Base-by-base conservation (phyloP, 2,113 vertebrate species). In the Seriola rivoliana region DNA sequence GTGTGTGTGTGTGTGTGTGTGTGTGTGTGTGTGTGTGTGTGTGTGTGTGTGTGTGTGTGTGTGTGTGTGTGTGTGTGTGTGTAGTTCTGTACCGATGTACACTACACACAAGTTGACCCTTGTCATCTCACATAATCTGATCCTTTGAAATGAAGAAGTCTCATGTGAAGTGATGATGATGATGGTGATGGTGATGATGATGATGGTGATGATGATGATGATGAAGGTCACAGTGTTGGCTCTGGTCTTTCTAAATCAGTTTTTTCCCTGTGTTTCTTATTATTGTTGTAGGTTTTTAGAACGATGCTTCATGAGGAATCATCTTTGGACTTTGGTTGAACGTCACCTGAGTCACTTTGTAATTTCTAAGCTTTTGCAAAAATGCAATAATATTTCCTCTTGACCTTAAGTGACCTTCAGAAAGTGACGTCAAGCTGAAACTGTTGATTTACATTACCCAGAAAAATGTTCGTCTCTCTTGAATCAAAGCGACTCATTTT, bases 41-140 rank as follows among this genome's bases (percentile, higher is more conserved):
- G 8, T 1, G 25, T 29, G 25, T 29, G 29, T 29, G 29, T 42
- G 8, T 11, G 11, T 71, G 19, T 70, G 29, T 29, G 29, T 29
- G 17, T 75, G 73, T 55, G 8, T 76, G 21, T 50, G 21, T 63
- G 46, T 10, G 5, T 70, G 12, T 40, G 21, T 70, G 36, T 65
- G 19, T 50, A 14, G 10, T 50, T 29, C 5, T 23, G 21, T 34
- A 36, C 17, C 6, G 14, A 48, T 42, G 8, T 10, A 42, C 46
- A 48, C 4, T 16, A 17, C 46, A 17, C 13, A 17, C 46, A 48
- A 17, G 46, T 38, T 5, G 25, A 36, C 8, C 44, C 7, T 4
- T 29, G 32, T 40, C 36, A 32, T 32, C 14, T 29, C n/a, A 12
- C 16, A 4, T 65, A 25, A 52, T 54, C n/a, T 29, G 10, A 42